Conservation (phyloP, 1,140 invertebrate genomes). For the Homarus americanus region DNA sequence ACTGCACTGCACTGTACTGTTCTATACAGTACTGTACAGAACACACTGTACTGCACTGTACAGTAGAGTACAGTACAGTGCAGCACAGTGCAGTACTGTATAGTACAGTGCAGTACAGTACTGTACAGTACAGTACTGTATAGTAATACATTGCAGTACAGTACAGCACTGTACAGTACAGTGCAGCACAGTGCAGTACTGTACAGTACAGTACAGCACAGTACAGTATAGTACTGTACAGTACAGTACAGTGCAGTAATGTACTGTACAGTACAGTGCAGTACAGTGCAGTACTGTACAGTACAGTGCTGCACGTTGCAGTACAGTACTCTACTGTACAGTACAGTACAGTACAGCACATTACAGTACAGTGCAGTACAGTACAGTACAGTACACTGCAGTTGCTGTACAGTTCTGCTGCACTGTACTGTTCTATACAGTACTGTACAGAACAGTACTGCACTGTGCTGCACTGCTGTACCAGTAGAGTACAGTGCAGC, state of each 20-base stretch:
- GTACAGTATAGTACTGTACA: conserved; percentile 72
- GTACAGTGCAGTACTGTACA: conserved; percentile 51
- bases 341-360: conserved; percentile 62
- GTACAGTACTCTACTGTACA: conserved; percentile 73
- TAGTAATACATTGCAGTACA: conserved; percentile 72
- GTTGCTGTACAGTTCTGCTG: too few relatives aligned
- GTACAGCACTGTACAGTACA: conserved; percentile 73
- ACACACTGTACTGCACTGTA: conserved; percentile 63
- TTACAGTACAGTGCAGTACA: conserved; percentile 74
- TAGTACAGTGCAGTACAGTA: conserved; percentile 70
- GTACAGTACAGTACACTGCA: too few relatives aligned
- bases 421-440: too few relatives aligned
- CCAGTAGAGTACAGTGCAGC: too few relatives aligned
- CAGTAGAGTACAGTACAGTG: conserved; percentile 71
- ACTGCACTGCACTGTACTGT: too few relatives aligned
- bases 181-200: conserved; percentile 60
- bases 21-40: too few relatives aligned
- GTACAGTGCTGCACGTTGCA: conserved; percentile 73
- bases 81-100: conserved; percentile 50
- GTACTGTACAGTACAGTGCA: conserved; percentile 71
- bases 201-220: conserved; percentile 74
- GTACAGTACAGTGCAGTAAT: conserved; percentile 44
- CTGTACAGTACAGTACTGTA: conserved; percentile 59
- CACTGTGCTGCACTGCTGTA: too few relatives aligned
- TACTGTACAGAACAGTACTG: too few relatives aligned